Percentiles rank a stretch among this genome's conserved stretches.
Conservation (phyloP, 2,113 vertebrate genomes). For the Fregata magnificens region DNA sequence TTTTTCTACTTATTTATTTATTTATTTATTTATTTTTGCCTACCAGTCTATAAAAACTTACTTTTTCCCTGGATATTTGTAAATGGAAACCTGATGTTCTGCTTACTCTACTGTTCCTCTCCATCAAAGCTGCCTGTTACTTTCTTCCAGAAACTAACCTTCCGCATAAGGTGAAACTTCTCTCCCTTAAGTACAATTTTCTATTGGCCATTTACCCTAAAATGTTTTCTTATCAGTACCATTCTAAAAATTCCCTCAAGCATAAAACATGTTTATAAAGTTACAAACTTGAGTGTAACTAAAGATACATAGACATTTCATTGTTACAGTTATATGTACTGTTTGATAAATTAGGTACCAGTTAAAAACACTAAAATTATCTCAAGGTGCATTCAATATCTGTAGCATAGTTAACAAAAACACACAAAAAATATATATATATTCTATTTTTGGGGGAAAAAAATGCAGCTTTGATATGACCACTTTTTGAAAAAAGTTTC, state of each 20-base stretch:
- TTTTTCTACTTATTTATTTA: slow-evolving; percentile 49
- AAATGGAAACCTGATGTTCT: slow-evolving; percentile 72
- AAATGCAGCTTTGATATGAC: slow-evolving; percentile 79
- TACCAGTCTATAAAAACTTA: slow-evolving; percentile 65
- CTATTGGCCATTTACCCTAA: slow-evolving; percentile 47
- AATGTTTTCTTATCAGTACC: slow-evolving; percentile 66
- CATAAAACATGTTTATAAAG: slow-evolving; percentile 84
- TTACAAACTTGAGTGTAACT: slow-evolving; percentile 84
- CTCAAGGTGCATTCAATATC: slow-evolving; percentile 84
- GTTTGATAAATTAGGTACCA: slow-evolving; percentile 85
- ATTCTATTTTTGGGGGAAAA: slow-evolving; percentile 80
- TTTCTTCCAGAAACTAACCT: slow-evolving; percentile 46
- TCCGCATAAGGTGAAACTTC: slow-evolving; percentile 32
- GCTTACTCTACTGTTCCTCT: slow-evolving; percentile 2
- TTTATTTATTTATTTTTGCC: slow-evolving; percentile 42
- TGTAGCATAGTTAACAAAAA: slow-evolving; percentile 84
- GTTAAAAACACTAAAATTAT: slow-evolving; percentile 86
- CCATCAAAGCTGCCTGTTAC: slow-evolving; percentile 17
- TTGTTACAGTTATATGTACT: slow-evolving; percentile 82
- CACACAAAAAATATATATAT: slow-evolving; percentile 82
- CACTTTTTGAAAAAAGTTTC: slow-evolving; percentile 64
- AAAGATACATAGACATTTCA: slow-evolving; percentile 83
- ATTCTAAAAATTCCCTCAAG: slow-evolving; percentile 76
- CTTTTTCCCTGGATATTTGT: slow-evolving; percentile 64
- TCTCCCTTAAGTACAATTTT: slow-evolving; percentile 7